A percentile compares a stretch with the other conserved stretches of the same genome.
These are phyloP conservation scores for Enteromius thamalakanensis DNA, from an alignment of 2,797 vertebrate genomes.

Conservation along the genomic window DNA sequence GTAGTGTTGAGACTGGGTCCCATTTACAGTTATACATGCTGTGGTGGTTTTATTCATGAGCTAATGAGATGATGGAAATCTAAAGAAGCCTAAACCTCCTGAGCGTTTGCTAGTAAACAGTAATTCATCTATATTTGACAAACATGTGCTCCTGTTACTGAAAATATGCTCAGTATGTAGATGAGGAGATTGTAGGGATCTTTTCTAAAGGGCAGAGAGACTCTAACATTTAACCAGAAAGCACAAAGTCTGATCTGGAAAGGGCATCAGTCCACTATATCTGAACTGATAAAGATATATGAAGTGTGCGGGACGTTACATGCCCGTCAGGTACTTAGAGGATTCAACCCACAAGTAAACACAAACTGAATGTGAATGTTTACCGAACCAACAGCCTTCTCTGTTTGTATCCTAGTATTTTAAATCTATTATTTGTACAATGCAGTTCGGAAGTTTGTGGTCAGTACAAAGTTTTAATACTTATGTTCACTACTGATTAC, in stretches of 20 bases:
- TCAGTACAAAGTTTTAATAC: neutral
- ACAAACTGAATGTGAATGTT: neutral
- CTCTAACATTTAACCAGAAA: conserved; percentile 12
- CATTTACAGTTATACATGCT: neutral
- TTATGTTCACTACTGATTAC: neutral
- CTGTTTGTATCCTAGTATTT: neutral
- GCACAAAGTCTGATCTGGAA: conserved; percentile 6
- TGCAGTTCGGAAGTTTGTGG: neutral
- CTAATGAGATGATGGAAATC: neutral
- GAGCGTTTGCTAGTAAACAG: neutral
- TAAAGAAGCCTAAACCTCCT: conserved; percentile 10
- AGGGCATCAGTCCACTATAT: conserved; percentile 14
- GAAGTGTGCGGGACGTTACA: conserved; percentile 1
- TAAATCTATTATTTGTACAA: neutral
- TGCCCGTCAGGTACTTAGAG: neutral
- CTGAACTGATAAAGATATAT: conserved; percentile 14
- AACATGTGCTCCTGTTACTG: conserved; percentile 8
- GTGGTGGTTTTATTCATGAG: conserved; percentile 26
- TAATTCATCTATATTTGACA: conserved; percentile 2
- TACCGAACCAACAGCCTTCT: neutral
- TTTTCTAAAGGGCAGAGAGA: conserved; percentile 28
- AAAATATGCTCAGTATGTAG: conserved; percentile 23
- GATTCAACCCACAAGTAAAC: neutral
- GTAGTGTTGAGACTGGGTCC: neutral
- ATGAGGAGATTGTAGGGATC: neutral